Conservation (phyloP, 2,797 vertebrate genomes). For the Clarias pachynema region DNA sequence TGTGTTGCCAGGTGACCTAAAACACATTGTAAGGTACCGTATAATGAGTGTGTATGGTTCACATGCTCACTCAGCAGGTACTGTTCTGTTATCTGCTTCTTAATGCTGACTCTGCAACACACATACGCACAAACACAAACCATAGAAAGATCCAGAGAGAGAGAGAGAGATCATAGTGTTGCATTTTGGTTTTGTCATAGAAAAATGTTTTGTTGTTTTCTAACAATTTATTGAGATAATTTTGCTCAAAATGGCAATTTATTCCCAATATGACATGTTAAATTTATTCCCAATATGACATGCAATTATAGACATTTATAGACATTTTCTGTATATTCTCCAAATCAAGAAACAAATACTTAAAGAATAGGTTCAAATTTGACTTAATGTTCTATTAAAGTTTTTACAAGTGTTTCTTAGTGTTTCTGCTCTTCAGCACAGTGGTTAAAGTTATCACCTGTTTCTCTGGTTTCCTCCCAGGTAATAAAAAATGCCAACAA, state of each 20-base stretch:
- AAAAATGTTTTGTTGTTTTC: conserved; percentile 6
- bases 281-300: not conserved
- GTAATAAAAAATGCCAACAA: not conserved
- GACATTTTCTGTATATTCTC: not conserved
- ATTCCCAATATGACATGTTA: not conserved
- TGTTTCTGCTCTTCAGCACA: not conserved
- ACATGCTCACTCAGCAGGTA: conserved; percentile 11
- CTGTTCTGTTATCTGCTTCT: not conserved
- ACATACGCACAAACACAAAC: not conserved
- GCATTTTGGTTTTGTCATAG: conserved; percentile 5
- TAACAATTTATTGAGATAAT: not conserved
- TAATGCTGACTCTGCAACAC: conserved; percentile 13
- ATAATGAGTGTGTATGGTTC: conserved; percentile 12
- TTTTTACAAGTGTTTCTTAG: not conserved
- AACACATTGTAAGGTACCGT: not conserved
- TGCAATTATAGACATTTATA: too few species aligned
- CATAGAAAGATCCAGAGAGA: not conserved
- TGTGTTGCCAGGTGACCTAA: not conserved
- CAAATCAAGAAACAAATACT: not conserved
- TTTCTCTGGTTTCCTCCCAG: not conserved
- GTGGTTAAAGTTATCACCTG: not conserved
- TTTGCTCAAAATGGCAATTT: not conserved
- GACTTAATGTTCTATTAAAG: not conserved
- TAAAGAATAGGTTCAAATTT: not conserved
- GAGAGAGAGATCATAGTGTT: not conserved